Evolutionary conservation across 2,888 invertebrate genomes (phyloP).

Genomic region (Epinotia nisella): DNA sequence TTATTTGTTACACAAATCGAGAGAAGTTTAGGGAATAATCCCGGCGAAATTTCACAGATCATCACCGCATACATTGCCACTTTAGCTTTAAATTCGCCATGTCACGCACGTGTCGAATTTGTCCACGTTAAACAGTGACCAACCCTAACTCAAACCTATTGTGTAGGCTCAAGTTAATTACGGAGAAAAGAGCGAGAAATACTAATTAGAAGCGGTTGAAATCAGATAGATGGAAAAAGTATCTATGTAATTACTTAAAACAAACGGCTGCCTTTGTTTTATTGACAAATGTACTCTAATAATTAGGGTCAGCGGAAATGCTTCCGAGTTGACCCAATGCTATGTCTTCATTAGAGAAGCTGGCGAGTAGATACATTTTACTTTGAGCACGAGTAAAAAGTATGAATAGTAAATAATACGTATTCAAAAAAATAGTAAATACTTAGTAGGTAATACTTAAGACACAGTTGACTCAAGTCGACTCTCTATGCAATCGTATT

Average conservation of each 20-base stretch:
- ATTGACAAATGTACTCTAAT: slow-evolving; percentile 7
- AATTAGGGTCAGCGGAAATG: slow-evolving; percentile 5
- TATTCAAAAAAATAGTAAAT: too few relatives aligned
- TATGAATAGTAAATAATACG: too few relatives aligned
- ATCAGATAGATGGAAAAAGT: slow-evolving; percentile 7
- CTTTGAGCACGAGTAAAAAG: not conserved
- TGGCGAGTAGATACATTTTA: not conserved
- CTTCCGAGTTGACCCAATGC: not conserved
- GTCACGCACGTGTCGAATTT: too few relatives aligned
- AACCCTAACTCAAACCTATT: slow-evolving; percentile 23
- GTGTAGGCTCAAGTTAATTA: slow-evolving; percentile 33
- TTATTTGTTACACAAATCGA: too few relatives aligned
- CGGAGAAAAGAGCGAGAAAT: slow-evolving; percentile 18
- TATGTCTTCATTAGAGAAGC: not conserved
- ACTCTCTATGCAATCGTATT: too few relatives aligned
- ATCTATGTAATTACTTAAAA: slow-evolving; percentile 31
- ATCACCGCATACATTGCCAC: too few relatives aligned
- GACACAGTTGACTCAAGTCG: too few relatives aligned
- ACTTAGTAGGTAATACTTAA: too few relatives aligned
- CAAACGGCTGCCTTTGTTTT: slow-evolving; percentile 10
- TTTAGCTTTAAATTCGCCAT: too few relatives aligned
- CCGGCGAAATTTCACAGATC: too few relatives aligned
- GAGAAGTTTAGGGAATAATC: too few relatives aligned
- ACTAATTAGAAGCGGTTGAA: slow-evolving; percentile 13
- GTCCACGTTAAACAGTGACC: not conserved